These are phyloP conservation scores for Erpetoichthys calabaricus DNA, from an alignment of 2,797 vertebrate species.

Conservation along the genomic window DNA sequence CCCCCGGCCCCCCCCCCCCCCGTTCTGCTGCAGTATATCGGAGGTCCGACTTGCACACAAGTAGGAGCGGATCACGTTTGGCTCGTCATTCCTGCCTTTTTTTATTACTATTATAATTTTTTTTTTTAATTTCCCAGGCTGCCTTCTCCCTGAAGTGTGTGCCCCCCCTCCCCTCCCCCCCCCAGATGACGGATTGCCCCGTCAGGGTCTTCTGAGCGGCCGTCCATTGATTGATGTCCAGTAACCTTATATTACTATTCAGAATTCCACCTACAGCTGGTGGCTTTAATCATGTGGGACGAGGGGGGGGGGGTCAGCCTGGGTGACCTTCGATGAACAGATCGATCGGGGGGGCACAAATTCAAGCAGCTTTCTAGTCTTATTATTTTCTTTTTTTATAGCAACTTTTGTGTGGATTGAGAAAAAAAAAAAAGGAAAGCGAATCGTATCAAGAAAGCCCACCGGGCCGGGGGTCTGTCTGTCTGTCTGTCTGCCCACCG, in stretches of 20 bases:
- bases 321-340: slow-evolving; percentile 35
- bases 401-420: not conserved
- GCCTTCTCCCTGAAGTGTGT: not conserved
- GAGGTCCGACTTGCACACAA: too few relatives aligned
- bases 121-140: slow-evolving; percentile 2
- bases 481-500: too few relatives aligned
- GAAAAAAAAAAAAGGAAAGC: too few relatives aligned
- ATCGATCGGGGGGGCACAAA: slow-evolving; percentile 31
- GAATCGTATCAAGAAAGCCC: too few relatives aligned
- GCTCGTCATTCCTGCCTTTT: too few relatives aligned
- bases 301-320: slow-evolving; percentile 44
- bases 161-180: slow-evolving; percentile 13
- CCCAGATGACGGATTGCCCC: slow-evolving; percentile 36
- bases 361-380: slow-evolving; percentile 14
- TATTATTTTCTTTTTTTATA: not conserved
- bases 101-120: too few relatives aligned
- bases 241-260: slow-evolving; percentile 48
- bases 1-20: too few relatives aligned
- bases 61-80: too few relatives aligned
- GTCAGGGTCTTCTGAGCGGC: slow-evolving; percentile 37
- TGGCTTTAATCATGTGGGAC: slow-evolving; percentile 43
- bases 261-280: slow-evolving; percentile 48
- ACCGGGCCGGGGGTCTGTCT: too few relatives aligned
- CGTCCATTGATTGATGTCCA: slow-evolving; percentile 54
- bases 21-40: too few relatives aligned